phyloP scores from a whole-genome alignment of 2,888 invertebrate genomes.

The Cancer borealis region DNA sequence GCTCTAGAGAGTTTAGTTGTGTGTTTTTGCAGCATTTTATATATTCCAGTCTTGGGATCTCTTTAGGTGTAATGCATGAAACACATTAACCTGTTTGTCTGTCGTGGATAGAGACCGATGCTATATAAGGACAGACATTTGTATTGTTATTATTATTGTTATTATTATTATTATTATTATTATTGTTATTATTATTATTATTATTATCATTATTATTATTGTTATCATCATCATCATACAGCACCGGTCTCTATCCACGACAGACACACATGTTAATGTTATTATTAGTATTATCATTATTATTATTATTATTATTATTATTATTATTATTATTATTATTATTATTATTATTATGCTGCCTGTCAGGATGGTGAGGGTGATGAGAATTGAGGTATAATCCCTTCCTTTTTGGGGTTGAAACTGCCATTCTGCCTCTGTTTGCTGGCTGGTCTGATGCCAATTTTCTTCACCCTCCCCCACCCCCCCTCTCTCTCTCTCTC shows the following conservation, averaged over 20 bases:
- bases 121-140: not conserved
- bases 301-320: too few species aligned
- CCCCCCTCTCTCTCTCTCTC: not conserved
- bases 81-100: not conserved
- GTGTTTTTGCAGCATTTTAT: constrained; percentile 1
- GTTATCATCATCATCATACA: too few species aligned
- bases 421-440: not conserved
- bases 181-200: not conserved
- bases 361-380: too few species aligned
- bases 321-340: too few species aligned
- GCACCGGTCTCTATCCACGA: too few species aligned
- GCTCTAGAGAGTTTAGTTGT: not conserved
- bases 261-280: too few species aligned
- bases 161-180: not conserved
- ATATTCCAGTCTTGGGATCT: not conserved
- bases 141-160: not conserved
- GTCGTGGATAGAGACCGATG: not conserved
- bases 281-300: too few species aligned
- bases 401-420: not conserved
- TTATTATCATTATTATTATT: too few species aligned
- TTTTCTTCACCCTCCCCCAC: not conserved
- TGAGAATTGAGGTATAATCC: too few species aligned
- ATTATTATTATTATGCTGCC: too few species aligned
- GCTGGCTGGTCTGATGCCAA: not conserved
- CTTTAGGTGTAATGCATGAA: not conserved